Evolutionary conservation across 2,797 vertebrate species (phyloP).

Genomic region (Sphenodon punctatus): DNA sequence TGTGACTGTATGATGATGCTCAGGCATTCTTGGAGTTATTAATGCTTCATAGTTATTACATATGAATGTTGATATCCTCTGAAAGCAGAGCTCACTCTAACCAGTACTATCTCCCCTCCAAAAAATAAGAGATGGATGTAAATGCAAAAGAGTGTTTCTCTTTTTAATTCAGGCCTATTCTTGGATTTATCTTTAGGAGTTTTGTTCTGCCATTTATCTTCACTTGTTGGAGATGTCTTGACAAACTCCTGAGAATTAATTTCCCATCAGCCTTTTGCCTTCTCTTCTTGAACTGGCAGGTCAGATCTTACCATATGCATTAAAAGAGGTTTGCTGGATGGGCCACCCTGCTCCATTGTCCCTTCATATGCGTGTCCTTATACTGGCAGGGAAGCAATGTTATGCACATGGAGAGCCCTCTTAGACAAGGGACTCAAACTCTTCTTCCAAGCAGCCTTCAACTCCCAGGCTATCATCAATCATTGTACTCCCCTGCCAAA

Average conservation of each 20-base stretch:
- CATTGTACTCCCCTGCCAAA: conserved; percentile 47
- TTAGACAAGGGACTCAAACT: not conserved
- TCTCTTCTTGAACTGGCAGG: conserved; percentile 51
- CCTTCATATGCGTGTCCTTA: conserved; percentile 8
- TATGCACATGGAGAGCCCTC: conserved; percentile 16
- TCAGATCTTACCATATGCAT: conserved; percentile 46
- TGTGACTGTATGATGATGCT: not conserved
- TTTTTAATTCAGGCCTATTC: conserved; percentile 55
- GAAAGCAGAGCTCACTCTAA: not conserved
- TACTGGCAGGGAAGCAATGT: conserved; percentile 37
- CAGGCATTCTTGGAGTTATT: not conserved
- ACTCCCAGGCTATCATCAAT: conserved; percentile 53
- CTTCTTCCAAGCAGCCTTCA: conserved; percentile 30
- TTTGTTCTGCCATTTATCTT: conserved; percentile 78
- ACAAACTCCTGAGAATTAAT: conserved; percentile 77
- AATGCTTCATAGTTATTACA: not conserved
- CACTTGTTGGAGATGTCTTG: conserved; percentile 76
- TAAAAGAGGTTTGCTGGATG: conserved; percentile 38
- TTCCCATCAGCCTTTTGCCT: conserved; percentile 65
- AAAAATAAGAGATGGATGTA: conserved; percentile 70
- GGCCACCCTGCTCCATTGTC: conserved; percentile 64
- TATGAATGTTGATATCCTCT: not conserved
- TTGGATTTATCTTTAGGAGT: conserved; percentile 58
- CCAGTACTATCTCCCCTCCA: not conserved
- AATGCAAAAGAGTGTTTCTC: conserved; percentile 53